These are phyloP conservation scores for Ianthella basta DNA, from an alignment of 37 sponge, comb jelly and placozoan genomes.

Conservation along the genomic window DNA sequence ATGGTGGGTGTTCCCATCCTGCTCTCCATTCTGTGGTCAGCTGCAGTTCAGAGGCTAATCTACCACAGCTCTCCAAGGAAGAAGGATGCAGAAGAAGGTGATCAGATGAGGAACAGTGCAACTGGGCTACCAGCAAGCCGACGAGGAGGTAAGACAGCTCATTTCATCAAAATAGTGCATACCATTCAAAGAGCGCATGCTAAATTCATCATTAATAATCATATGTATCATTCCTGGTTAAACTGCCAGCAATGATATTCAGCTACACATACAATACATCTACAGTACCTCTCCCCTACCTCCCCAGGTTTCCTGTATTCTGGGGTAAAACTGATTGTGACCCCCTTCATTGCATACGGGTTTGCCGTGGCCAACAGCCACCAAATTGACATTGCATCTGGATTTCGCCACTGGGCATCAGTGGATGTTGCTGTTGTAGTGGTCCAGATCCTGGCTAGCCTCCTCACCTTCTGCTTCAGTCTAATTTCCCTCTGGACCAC, in stretches of 20 bases:
- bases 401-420: conserved; percentile 21
- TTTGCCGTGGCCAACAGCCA: neutral
- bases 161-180: too few relatives aligned
- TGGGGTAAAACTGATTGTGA: conserved; percentile 36
- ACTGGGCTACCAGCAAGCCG: neutral
- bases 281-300: neutral
- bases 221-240: neutral
- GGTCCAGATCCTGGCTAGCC: conserved; percentile 51
- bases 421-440: conserved; percentile 5
- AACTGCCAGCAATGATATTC: neutral
- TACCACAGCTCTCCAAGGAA: too few relatives aligned
- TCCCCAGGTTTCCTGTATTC: conserved; percentile 61
- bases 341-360: conserved; percentile 57
- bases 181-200: neutral
- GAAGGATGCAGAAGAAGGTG: too few relatives aligned
- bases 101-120: too few relatives aligned
- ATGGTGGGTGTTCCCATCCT: neutral
- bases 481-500: conserved; percentile 51
- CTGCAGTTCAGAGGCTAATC: conserved; percentile 21
- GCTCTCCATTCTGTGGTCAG: conserved; percentile 40
- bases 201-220: neutral
- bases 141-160: conserved; percentile 10
- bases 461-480: conserved; percentile 38
- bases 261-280: neutral
- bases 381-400: neutral